A percentile compares a stretch with the other conserved stretches of the same genome.
phyloP scores from a whole-genome alignment of 1,140 invertebrate species.

The Popillia japonica region DNA sequence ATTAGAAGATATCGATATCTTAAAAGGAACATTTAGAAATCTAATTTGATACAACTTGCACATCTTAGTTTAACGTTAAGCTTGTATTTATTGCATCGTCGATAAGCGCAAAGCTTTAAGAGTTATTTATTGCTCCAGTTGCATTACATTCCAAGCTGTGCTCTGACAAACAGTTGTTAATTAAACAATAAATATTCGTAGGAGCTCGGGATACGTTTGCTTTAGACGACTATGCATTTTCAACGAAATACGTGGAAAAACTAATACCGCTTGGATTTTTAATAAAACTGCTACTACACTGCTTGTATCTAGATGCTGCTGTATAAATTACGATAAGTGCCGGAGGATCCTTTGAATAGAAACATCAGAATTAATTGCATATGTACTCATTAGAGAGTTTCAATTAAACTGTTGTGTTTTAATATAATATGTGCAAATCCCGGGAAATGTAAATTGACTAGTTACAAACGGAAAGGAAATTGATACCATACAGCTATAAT shows the following conservation, averaged over 20 bases:
- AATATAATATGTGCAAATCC: too few relatives aligned
- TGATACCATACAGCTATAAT: too few relatives aligned
- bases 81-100: background rate
- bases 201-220: background rate
- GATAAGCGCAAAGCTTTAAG: background rate
- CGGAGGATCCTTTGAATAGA: too few relatives aligned
- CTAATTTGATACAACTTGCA: background rate
- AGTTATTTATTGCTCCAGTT: background rate
- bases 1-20: background rate
- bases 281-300: background rate
- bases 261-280: background rate
- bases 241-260: background rate
- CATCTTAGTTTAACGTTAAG: background rate
- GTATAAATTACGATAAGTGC: background rate
- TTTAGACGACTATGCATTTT: background rate
- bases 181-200: slow-evolving; percentile 11
- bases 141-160: slow-evolving; percentile 7
- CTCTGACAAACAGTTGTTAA: slow-evolving; percentile 6
- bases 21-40: background rate
- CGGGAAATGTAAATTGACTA: too few relatives aligned
- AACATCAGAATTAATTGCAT: too few relatives aligned
- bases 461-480: too few relatives aligned
- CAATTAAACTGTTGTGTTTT: too few relatives aligned
- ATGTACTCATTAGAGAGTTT: too few relatives aligned
- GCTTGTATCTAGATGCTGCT: background rate